Conservation (phyloP, 2,797 vertebrate species). For the Glyptemys insculpta region DNA sequence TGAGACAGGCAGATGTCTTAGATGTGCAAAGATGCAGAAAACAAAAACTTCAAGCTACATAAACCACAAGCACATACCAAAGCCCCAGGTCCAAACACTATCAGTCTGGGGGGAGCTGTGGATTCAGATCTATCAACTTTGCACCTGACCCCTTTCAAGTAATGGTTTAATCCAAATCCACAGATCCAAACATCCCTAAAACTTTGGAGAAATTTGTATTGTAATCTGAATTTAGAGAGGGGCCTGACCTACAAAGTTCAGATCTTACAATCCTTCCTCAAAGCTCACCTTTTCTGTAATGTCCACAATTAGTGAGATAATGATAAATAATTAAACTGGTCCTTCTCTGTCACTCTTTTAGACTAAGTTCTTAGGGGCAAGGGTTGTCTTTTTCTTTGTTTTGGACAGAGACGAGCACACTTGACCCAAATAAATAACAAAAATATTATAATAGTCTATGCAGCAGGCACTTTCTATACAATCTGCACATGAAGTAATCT, state of each 20-base stretch:
- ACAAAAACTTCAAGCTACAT: slow-evolving; percentile 21
- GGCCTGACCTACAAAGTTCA: background rate
- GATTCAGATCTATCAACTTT: background rate
- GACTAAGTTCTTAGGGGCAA: background rate
- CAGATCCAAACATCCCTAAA: background rate
- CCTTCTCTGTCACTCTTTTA: background rate
- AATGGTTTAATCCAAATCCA: background rate
- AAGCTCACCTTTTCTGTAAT: background rate
- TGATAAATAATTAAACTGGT: background rate
- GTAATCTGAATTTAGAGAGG: background rate
- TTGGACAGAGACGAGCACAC: background rate
- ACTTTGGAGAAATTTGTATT: background rate
- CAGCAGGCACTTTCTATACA: background rate
- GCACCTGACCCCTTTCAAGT: background rate
- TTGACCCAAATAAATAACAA: background rate
- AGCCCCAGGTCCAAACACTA: background rate
- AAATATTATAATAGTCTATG: background rate
- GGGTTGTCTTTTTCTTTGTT: background rate
- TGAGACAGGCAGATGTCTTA: background rate
- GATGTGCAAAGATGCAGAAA: background rate
- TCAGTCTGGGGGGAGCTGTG: background rate
- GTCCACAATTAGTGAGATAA: background rate
- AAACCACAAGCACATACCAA: background rate
- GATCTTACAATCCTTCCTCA: background rate
- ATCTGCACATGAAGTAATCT: background rate